Evolutionary conservation across 2,888 invertebrate genomes (phyloP), one percentile per base, ranked within the genome.

Genomic region (Diplazon laetatorius): DNA sequence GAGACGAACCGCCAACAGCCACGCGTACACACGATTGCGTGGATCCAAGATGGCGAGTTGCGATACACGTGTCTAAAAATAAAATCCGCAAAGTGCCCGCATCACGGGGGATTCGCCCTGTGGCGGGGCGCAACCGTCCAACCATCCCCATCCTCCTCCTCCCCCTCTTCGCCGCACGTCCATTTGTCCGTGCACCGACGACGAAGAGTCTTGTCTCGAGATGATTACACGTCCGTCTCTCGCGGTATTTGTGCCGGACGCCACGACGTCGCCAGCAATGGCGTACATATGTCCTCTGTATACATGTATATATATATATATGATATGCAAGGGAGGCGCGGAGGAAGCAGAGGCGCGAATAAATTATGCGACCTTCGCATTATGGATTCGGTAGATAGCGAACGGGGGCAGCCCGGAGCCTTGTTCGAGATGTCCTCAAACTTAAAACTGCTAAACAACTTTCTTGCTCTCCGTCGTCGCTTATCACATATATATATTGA

Each of bases 231-330:
- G 66, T 69, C 78, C 76, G 70, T 76, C 59, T 77, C 80, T 80
- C 78, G 69, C 81, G 85, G 84, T 87, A 87, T 86, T 86, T 84
- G 84, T 85, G 86, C 78, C 83, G 83, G 83, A 82, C 85, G 87
- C 84, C 85, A 80, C 83, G 81, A 80, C 82, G 85, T 87, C 86
- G 86, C 87, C 85, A 63, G 59, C 76, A 18, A 76, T 70, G 76
- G 69, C 66, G 69, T 74, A 71, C 77, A 59, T 63, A 20, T 57
- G 42, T 30, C 30, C 6, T 30, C 4, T 30, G 30, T 30, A 6
- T 30, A 6, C 30, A 6, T 30, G 30, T 30, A 6, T 30, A 6
- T 30, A 6, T 30, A 6, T 30, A 6, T 30, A 6, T 30, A 6
- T n/a, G n/a, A n/a, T 30, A 30, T 30, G 30, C 30, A 6, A 18